Base-by-base conservation (phyloP, 2,113 vertebrate species). In the Gadus chalcogrammus region DNA sequence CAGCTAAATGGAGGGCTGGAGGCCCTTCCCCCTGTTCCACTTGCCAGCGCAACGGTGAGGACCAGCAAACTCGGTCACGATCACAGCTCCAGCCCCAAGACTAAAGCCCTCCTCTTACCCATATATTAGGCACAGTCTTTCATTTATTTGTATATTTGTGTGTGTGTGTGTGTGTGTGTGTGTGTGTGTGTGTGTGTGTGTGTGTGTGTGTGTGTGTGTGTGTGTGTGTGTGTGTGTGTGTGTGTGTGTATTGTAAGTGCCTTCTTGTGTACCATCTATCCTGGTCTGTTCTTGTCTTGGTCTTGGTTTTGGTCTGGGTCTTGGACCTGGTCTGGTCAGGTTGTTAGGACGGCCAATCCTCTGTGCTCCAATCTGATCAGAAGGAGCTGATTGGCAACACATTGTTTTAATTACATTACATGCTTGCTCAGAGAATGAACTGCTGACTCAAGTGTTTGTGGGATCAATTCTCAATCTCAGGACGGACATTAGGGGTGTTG, bases 341-440 rank as follows among this genome's bases (percentile, higher is more conserved):
- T 67, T 68, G 78, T 69, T 72, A 79, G 65, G 31, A 78, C 82
- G 65, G 71, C 69, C 78, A 68, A 72, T 84, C 71, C 74, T 66
- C 67, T 76, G 48, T 63, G 65, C 18, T 52, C 74, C 90, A 90
- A 90, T 90, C 85, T 80, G 85, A 88, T 91, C 87, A 86, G 64
- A 78, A 76, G 18, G 61, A 71, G 67, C 62, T 60, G 42, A 68
- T 71, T 63, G 75, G 71, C 68, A 67, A 68, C 69, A 80, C 80
- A 74, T 85, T 84, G 80, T 31, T 76, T 60, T 89, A 87, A 91
- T 89, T 71, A 82, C 73, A 82, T 88, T 83, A 85, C 84, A 76
- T 73, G 18, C 60, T 20, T 27, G 22, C 22, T 15, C 65, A 71
- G 79, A 74, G 64, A 62, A 27, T 38, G 62, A 64, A 38, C 16